Conservation (phyloP, 2,797 vertebrate genomes). For the Platyrinchus mystaceus region DNA sequence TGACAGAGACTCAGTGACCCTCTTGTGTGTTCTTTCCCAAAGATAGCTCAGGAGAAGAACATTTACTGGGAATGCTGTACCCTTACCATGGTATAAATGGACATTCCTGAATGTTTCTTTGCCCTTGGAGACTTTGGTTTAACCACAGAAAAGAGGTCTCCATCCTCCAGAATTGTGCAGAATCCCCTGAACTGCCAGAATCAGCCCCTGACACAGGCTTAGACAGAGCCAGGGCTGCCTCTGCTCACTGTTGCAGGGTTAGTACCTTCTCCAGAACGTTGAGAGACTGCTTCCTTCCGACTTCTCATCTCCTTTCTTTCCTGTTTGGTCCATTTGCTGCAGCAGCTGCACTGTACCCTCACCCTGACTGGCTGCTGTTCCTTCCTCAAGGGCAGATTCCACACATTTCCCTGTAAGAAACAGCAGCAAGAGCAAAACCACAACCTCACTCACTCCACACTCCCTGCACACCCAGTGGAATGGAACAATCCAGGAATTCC, state of each 20-base stretch:
- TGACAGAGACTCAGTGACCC: background rate
- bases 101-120: background rate
- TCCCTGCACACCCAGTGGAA: background rate
- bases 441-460: fast-evolving
- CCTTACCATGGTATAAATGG: background rate
- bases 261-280: conserved; percentile 53
- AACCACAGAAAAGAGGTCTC: background rate
- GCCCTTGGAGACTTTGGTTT: background rate
- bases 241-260: background rate
- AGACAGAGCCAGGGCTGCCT: background rate
- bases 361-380: background rate
- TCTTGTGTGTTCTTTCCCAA: background rate
- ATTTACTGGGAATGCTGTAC: background rate
- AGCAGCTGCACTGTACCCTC: background rate
- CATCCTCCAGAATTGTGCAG: background rate
- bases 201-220: background rate
- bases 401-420: background rate
- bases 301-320: background rate
- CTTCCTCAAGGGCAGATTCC: background rate
- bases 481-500: background rate
- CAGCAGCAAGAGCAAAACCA: background rate
- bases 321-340: background rate
- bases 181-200: background rate
- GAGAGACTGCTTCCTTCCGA: background rate
- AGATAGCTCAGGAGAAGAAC: background rate